phyloP scores from a whole-genome alignment of 2,797 vertebrate species.

The Micropoecilia bifurca region DNA sequence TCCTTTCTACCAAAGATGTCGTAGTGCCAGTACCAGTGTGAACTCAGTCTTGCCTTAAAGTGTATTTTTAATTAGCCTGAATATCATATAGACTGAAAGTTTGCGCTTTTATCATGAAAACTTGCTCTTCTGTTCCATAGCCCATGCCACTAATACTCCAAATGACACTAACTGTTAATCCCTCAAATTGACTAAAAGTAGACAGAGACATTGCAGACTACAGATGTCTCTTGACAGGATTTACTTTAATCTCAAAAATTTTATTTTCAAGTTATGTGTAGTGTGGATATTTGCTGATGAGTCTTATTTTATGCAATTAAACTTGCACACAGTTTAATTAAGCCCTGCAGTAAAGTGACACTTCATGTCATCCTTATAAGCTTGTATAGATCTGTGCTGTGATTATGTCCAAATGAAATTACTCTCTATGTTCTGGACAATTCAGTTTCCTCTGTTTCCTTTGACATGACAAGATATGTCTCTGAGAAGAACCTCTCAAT shows the following conservation, averaged over 20 bases:
- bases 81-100: background rate
- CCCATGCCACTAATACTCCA: background rate
- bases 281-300: background rate
- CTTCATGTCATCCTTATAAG: background rate
- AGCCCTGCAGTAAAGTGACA: background rate
- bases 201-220: background rate
- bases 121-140: background rate
- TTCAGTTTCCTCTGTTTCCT: background rate
- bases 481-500: background rate
- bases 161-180: background rate
- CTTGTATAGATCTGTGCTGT: background rate
- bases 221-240: background rate
- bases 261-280: background rate
- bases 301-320: background rate
- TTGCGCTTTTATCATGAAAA: background rate
- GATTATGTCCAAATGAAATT: background rate
- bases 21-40: background rate
- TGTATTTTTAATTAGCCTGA: background rate
- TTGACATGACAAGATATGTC: background rate
- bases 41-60: background rate
- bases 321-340: background rate
- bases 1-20: conserved; percentile 1
- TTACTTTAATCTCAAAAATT: background rate
- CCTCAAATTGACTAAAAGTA: background rate
- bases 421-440: background rate